These are phyloP conservation scores for Salminus brasiliensis DNA, from an alignment of 2,113 vertebrate species.

Conservation along the genomic window DNA sequence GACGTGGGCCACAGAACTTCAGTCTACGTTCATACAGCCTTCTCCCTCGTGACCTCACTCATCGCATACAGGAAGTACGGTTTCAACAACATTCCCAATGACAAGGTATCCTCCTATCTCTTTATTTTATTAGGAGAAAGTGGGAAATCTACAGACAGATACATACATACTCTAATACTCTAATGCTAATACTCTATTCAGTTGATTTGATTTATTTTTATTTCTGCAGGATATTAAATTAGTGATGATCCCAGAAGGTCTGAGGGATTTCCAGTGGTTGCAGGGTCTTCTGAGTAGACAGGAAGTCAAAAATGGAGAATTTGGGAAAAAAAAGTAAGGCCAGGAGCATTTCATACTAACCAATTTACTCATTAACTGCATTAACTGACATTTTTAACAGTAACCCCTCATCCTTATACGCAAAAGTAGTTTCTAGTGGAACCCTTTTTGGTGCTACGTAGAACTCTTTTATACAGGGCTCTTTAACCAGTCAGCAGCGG, in stretches of 20 bases:
- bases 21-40: slow-evolving; percentile 87
- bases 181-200: too few relatives aligned
- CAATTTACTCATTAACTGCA: not conserved
- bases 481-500: too few relatives aligned
- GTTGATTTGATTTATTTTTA: too few relatives aligned
- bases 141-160: not conserved
- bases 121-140: not conserved
- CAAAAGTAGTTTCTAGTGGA: too few relatives aligned
- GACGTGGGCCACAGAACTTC: slow-evolving; percentile 87
- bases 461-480: too few relatives aligned
- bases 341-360: not conserved
- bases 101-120: slow-evolving; percentile 2
- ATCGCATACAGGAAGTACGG: slow-evolving; percentile 56
- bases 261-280: slow-evolving; percentile 70
- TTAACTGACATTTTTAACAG: not conserved
- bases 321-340: slow-evolving; percentile 16
- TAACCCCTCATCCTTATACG: not conserved
- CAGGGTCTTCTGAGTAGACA: slow-evolving; percentile 57
- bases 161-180: not conserved
- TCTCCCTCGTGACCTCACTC: slow-evolving; percentile 72
- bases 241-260: slow-evolving; percentile 71
- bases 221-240: slow-evolving; percentile 68
- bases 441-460: too few relatives aligned
- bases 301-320: slow-evolving; percentile 31
- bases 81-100: slow-evolving; percentile 73